phyloP scores from a whole-genome alignment of 2,113 vertebrate species.

The Mohoua ochrocephala region DNA sequence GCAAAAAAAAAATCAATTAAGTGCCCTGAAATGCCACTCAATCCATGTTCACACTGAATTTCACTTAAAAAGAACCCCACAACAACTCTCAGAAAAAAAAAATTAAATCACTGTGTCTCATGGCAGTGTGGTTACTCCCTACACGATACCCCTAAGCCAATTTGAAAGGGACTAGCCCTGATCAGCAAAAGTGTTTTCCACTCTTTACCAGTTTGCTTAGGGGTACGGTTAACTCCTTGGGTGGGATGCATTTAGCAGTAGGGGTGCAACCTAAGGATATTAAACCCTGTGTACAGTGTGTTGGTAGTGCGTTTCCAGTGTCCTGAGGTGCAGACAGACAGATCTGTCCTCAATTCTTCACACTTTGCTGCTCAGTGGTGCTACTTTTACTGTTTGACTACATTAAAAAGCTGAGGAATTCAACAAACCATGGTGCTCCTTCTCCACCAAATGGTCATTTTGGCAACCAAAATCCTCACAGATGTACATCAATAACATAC shows the following conservation, averaged over 20 bases:
- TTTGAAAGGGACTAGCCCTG: neutral
- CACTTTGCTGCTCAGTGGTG: neutral
- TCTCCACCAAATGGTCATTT: neutral
- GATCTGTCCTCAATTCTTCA: neutral
- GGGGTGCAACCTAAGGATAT: neutral
- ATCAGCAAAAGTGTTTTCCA: neutral
- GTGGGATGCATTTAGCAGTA: neutral
- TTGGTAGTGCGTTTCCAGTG: neutral
- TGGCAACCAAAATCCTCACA: neutral
- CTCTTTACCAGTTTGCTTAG: neutral
- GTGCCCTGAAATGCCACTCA: neutral
- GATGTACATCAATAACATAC: neutral
- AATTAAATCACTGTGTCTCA: neutral
- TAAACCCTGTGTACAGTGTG: neutral
- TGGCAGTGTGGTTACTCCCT: neutral
- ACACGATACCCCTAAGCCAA: neutral
- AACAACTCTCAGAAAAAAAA: neutral
- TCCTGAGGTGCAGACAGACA: neutral
- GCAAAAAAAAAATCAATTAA: neutral
- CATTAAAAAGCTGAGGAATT: neutral
- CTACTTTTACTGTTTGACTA: neutral
- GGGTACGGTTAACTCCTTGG: neutral
- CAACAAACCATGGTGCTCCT: neutral
- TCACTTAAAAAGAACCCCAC: neutral
- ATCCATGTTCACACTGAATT: neutral